Conservation (phyloP, 2,888 invertebrate species). For the Caenorhabditis zanzibari region DNA sequence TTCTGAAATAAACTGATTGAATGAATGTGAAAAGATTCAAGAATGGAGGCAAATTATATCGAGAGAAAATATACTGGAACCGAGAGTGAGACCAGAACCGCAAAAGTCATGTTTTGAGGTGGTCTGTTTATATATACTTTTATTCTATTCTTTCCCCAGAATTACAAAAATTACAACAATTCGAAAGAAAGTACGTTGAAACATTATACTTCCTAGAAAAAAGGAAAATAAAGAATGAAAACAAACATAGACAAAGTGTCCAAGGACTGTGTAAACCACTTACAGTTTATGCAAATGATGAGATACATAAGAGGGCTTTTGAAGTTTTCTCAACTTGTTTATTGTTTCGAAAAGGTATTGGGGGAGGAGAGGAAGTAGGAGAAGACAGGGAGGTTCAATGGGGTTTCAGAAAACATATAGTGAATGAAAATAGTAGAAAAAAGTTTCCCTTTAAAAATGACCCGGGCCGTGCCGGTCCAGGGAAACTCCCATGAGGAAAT, state of each 20-base stretch:
- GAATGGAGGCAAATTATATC: neutral
- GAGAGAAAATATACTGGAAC: slow-evolving; percentile 6
- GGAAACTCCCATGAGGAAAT: too few relatives aligned
- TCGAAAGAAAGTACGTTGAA: neutral
- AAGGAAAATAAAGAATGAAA: slow-evolving; percentile 6
- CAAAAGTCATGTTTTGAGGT: neutral
- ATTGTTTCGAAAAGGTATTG: slow-evolving; percentile 5
- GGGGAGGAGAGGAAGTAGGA: neutral
- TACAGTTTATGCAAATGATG: slow-evolving; percentile 42
- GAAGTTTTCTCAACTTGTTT: slow-evolving; percentile 13
- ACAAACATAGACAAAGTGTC: slow-evolving; percentile 18
- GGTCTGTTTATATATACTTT: neutral
- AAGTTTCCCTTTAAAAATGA: too few relatives aligned
- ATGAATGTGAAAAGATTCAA: neutral
- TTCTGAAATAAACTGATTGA: slow-evolving; percentile 16
- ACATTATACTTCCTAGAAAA: neutral
- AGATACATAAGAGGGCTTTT: slow-evolving; percentile 24
- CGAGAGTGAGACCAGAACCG: neutral
- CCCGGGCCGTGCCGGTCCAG: too few relatives aligned
- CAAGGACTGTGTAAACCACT: slow-evolving; percentile 30
- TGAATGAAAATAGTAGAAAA: neutral
- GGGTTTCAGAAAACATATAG: neutral
- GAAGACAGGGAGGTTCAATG: slow-evolving; percentile 5
- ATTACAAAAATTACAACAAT: slow-evolving; percentile 4
- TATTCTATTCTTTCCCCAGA: neutral